Evolutionary conservation across 2,797 vertebrate species (phyloP), one percentile per base, ranked within the genome.

Genomic region (Phaenicophaeus curvirostris): DNA sequence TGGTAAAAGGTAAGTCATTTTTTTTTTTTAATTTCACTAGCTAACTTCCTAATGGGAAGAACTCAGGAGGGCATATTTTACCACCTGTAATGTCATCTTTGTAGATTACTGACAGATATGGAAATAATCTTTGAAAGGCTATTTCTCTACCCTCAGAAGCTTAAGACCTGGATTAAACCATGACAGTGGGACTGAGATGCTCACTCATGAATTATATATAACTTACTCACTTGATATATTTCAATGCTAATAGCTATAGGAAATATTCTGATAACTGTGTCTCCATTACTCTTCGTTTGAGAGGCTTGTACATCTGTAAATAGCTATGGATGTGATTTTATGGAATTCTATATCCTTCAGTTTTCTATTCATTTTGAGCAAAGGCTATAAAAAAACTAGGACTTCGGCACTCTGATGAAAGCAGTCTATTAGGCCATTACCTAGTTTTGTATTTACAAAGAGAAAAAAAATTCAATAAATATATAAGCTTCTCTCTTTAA

Each of bases 91-190:
- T 41, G 35, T 57, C 61, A 44, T 54, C 35, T 50, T 5, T 42
- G 13, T 21, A 78, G 37, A 30, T 39, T 72, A 90, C 41, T 90
- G 87, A 85, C 63, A 88, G 65, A 87, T 76, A 91, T 1, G 33
- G 81, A 90, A 93, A 93, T 89, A 87, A 89, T 46, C 39, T 87
- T 82, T 79, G 67, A 75, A 48, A 94, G 53, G 69, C 24, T 84
- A 63, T 67, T 87, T 63, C 57, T 83, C 27, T 50, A 68, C 31
- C 42, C 61, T 77, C 61, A 74, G 73, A 93, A 94, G 37, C 27
- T 78, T 87, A 85, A 92, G 50, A 89, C 57, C 59, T 77, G 57
- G 72, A 50, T 87, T 94, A 93, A 92, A 85, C 37, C 46, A 77
- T 46, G 81, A 83, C 0, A 0, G 72, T 78, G 42, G 35, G 75